Conservation (phyloP, 2,113 vertebrate genomes). For the Taxidea taxus region DNA sequence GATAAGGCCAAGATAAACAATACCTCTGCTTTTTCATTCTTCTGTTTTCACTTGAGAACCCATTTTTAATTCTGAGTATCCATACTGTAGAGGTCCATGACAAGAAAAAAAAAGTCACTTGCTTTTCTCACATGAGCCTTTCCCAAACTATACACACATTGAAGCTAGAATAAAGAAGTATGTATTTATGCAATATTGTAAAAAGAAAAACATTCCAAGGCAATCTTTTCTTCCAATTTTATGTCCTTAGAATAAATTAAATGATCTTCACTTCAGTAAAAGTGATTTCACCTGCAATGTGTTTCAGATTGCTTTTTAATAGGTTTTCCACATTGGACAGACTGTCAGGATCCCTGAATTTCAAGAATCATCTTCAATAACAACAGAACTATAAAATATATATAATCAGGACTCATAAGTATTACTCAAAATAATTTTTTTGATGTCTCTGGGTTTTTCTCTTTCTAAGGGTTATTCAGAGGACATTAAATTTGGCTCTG, state of each 20-base stretch:
- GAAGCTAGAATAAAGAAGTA: conserved; percentile 37
- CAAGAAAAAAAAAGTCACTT: conserved; percentile 50
- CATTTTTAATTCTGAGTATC: conserved; percentile 52
- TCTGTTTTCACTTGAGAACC: conserved; percentile 68
- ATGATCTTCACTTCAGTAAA: conserved; percentile 78
- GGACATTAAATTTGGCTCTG: neutral
- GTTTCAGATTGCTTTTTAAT: conserved; percentile 82
- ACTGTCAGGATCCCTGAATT: conserved; percentile 73
- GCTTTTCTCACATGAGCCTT: conserved; percentile 58
- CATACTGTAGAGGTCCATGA: neutral
- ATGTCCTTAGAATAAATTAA: conserved; percentile 78
- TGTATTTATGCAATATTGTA: conserved; percentile 42
- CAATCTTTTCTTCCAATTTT: conserved; percentile 66
- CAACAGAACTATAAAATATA: conserved; percentile 76
- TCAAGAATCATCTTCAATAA: conserved; percentile 80
- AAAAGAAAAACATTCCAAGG: conserved; percentile 23
- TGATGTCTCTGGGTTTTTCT: conserved; percentile 41
- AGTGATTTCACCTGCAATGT: conserved; percentile 79
- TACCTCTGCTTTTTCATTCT: conserved; percentile 60
- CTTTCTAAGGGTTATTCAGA: conserved; percentile 63
- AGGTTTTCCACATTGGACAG: conserved; percentile 71
- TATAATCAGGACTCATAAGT: conserved; percentile 72
- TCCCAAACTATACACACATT: conserved; percentile 28
- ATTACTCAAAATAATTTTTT: conserved; percentile 71
- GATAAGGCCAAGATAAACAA: conserved; percentile 76